Evolutionary conservation across 2,888 invertebrate species (phyloP).

Genomic region (Clistopyga incitator): DNA sequence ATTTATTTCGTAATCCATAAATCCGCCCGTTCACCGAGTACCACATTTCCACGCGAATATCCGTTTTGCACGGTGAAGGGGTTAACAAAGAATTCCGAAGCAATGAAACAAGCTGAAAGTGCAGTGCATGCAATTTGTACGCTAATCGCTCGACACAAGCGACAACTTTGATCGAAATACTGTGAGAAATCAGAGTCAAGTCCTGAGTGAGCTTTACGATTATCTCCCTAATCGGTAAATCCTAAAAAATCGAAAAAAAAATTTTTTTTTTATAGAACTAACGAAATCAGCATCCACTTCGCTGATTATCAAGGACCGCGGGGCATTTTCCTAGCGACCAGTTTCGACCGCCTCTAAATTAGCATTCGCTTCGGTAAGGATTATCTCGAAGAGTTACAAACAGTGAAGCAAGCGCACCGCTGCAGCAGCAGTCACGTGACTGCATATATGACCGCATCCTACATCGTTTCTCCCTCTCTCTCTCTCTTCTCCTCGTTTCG

Average conservation of each 20-base stretch:
- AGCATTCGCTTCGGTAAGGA: conserved; percentile 8
- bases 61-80: no score
- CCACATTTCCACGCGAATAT: no score
- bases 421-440: conserved; percentile 67
- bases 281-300: no score
- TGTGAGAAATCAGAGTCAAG: no score
- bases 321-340: not conserved
- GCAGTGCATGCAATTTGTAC: not conserved
- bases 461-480: conserved; percentile 29
- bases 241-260: no score
- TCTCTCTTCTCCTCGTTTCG: conserved; percentile 37
- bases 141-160: not conserved
- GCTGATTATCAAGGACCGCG: not conserved
- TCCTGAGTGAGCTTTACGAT: no score
- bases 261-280: no score
- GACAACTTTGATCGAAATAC: not conserved
- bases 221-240: no score
- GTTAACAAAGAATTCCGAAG: not conserved
- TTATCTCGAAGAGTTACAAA: conserved; percentile 33
- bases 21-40: no score
- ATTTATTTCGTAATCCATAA: no score
- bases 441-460: conserved; percentile 69
- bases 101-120: not conserved
- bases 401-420: conserved; percentile 64
- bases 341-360: not conserved